Percentiles rank a stretch among this genome's conserved stretches.
Evolutionary conservation across 2,113 vertebrate genomes (phyloP).

Genomic region (Micromys minutus): DNA sequence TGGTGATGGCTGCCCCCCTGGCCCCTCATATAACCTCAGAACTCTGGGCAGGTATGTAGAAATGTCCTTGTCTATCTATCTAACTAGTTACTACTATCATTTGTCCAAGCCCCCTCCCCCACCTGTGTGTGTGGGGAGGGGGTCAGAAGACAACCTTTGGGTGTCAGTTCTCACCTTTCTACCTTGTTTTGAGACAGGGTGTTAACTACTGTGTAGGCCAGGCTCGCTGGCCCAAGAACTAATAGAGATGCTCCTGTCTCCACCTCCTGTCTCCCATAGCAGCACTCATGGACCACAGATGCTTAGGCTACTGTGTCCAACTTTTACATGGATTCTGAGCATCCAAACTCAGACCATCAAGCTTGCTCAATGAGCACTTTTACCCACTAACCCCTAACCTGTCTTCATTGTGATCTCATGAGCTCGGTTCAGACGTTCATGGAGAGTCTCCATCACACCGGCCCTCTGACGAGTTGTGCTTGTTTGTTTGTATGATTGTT

Average conservation of each 20-base stretch:
- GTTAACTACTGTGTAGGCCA: background rate
- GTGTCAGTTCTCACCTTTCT: background rate
- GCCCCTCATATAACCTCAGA: constrained; percentile 95
- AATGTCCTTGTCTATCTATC: background rate
- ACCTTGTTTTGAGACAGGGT: background rate
- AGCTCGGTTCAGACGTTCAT: background rate
- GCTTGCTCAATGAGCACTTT: background rate
- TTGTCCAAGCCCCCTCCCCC: background rate
- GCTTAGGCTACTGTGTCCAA: too few species aligned
- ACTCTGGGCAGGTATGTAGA: constrained; percentile 94
- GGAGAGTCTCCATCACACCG: background rate
- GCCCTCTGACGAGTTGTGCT: background rate
- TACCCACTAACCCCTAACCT: too few species aligned
- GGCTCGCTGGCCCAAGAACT: background rate
- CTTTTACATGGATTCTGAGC: background rate
- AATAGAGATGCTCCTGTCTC: background rate
- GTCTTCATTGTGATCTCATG: background rate
- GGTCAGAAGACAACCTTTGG: background rate
- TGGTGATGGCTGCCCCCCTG: constrained; percentile 94
- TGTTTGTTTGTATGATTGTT: background rate
- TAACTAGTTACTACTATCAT: background rate
- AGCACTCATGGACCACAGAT: background rate
- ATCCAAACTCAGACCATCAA: background rate
- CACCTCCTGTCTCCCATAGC: background rate
- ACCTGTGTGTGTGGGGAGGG: too few species aligned